A percentile compares a stretch with the other conserved stretches of the same genome.
These are phyloP conservation scores for Candoia aspera DNA, from an alignment of 2,113 vertebrate genomes.

Conservation along the genomic window DNA sequence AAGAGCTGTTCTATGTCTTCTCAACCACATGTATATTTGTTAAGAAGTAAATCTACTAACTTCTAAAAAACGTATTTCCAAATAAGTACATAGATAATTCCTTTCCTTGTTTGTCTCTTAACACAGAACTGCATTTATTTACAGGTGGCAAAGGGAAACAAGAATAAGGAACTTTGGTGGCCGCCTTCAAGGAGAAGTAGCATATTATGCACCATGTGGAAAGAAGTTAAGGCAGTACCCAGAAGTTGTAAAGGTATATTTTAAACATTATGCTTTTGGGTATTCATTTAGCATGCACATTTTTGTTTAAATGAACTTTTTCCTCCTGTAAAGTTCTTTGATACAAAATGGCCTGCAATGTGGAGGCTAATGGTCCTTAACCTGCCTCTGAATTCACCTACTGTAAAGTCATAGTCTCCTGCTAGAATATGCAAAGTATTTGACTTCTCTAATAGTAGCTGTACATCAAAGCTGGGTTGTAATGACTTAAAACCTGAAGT, in stretches of 20 bases:
- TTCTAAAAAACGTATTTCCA: not conserved
- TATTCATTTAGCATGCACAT: slow-evolving; percentile 51
- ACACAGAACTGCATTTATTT: slow-evolving; percentile 57
- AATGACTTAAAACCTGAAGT: slow-evolving; percentile 81
- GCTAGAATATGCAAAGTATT: slow-evolving; percentile 67
- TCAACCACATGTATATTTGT: not conserved
- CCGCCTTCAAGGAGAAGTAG: slow-evolving; percentile 90
- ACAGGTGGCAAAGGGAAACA: slow-evolving; percentile 94
- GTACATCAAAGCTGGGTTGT: slow-evolving; percentile 76
- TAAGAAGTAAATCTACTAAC: not conserved
- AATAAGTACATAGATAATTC: not conserved
- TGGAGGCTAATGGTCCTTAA: slow-evolving; percentile 57
- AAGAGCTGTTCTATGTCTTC: not conserved
- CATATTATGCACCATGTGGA: slow-evolving; percentile 94
- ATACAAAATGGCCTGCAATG: slow-evolving; percentile 58
- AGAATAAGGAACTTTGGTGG: slow-evolving; percentile 85
- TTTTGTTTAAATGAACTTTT: slow-evolving; percentile 34
- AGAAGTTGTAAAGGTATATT: slow-evolving; percentile 91
- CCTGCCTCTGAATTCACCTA: slow-evolving; percentile 61
- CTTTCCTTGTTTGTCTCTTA: slow-evolving; percentile 31
- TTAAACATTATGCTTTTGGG: slow-evolving; percentile 35
- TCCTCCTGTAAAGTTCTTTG: slow-evolving; percentile 62
- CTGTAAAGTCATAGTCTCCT: slow-evolving; percentile 60
- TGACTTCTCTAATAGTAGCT: slow-evolving; percentile 70
- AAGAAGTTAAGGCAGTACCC: slow-evolving; percentile 95